Percentiles rank a stretch among this genome's conserved stretches.
phyloP scores from a whole-genome alignment of 2,797 vertebrate genomes.

The Thunnus albacares region DNA sequence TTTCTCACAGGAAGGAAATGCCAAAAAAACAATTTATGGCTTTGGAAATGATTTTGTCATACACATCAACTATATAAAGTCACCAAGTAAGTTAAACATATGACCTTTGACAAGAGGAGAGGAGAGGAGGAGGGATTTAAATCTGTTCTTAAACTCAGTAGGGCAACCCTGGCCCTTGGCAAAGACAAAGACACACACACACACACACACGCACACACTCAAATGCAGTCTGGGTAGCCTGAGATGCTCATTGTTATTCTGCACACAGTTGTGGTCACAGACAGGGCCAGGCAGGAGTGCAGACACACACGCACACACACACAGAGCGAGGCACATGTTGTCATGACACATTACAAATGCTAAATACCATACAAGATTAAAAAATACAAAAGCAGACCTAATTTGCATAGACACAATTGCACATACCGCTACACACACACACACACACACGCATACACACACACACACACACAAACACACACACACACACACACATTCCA shows the following conservation, averaged over 20 bases:
- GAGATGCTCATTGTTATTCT: slow-evolving; percentile 88
- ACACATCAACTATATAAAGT: no score
- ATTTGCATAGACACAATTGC: slow-evolving; percentile 70
- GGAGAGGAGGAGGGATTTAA: slow-evolving; percentile 51
- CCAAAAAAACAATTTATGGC: not conserved
- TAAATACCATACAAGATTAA: slow-evolving; percentile 72
- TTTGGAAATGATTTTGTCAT: not conserved
- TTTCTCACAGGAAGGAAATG: not conserved
- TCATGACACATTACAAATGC: slow-evolving; percentile 72
- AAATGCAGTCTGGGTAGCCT: slow-evolving; percentile 47
- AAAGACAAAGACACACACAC: slow-evolving; percentile 37
- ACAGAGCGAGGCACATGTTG: slow-evolving; percentile 41
- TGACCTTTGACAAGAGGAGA: not conserved
- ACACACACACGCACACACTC: slow-evolving; percentile 38
- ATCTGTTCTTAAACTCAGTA: slow-evolving; percentile 63
- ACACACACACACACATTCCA: slow-evolving; percentile 66
- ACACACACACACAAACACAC: slow-evolving; percentile 28
- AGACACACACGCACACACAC: slow-evolving; percentile 16
- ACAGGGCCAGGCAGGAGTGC: slow-evolving; percentile 71
- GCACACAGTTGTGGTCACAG: slow-evolving; percentile 79
- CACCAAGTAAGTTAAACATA: no score
- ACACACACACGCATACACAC: slow-evolving; percentile 30
- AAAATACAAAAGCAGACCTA: slow-evolving; percentile 67
- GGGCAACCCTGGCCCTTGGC: slow-evolving; percentile 59
- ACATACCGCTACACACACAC: slow-evolving; percentile 15